A percentile compares a stretch with the other conserved stretches of the same genome.
Evolutionary conservation across 2,888 invertebrate genomes (phyloP).

Genomic region (Drosophila paracracens): DNA sequence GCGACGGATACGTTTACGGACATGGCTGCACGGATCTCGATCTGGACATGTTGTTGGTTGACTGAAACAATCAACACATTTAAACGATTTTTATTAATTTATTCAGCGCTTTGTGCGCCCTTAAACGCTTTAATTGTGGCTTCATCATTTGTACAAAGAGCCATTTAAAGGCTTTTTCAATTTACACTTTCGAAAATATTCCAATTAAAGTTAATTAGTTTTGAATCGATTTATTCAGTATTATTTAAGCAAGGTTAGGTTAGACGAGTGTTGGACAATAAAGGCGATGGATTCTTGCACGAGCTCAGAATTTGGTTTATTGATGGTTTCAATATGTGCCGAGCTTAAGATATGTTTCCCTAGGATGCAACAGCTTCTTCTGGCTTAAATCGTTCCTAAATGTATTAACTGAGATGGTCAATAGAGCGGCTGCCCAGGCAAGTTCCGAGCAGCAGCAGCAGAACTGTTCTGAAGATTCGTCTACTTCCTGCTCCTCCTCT

Average conservation of each 20-base stretch:
- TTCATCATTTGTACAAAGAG: constrained; percentile 30
- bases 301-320: too few species aligned
- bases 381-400: neutral
- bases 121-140: constrained; percentile 54
- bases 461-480: neutral
- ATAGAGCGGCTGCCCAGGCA: neutral
- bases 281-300: neutral
- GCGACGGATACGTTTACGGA: constrained; percentile 30
- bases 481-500: rapidly evolving
- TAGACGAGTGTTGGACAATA: neutral
- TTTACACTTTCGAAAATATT: neutral
- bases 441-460: neutral
- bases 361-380: neutral
- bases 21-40: constrained; percentile 22
- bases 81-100: constrained; percentile 75
- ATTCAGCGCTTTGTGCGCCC: constrained; percentile 49
- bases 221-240: neutral
- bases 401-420: neutral
- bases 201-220: neutral
- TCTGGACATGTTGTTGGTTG: constrained; percentile 25
- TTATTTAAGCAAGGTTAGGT: neutral
- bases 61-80: constrained; percentile 71
- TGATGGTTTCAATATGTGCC: neutral
- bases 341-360: too few species aligned
- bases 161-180: constrained; percentile 3